Conservation (phyloP, 2,113 vertebrate genomes). For the Butorides virescens region DNA sequence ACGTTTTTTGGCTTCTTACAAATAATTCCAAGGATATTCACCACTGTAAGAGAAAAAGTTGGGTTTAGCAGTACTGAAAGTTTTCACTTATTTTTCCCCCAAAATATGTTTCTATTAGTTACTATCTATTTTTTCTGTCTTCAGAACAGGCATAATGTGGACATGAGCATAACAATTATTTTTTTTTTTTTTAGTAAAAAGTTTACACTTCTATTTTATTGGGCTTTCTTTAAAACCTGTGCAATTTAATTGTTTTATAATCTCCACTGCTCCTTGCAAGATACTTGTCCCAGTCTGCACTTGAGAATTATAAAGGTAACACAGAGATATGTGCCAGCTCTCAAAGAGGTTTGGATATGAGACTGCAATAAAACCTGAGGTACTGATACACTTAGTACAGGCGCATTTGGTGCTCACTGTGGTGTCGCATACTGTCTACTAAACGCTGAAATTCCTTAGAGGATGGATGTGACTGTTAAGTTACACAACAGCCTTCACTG, state of each 20-base stretch:
- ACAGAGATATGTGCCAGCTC: background rate
- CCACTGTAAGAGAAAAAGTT: background rate
- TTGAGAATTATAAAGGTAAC: background rate
- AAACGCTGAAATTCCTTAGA: background rate
- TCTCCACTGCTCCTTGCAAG: background rate
- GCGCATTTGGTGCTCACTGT: background rate
- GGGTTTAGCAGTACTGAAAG: background rate
- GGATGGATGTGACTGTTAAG: background rate
- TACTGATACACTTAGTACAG: background rate
- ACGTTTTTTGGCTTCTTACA: background rate
- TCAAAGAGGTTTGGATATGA: background rate
- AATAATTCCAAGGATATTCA: background rate
- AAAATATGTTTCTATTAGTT: background rate
- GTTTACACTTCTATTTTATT: background rate
- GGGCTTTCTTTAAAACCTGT: background rate
- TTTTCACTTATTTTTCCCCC: background rate
- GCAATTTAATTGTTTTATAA: background rate
- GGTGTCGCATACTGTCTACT: accelerated
- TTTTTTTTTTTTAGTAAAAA: background rate
- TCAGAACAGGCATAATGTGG: background rate
- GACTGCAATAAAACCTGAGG: background rate
- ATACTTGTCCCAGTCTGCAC: background rate
- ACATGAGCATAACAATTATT: background rate
- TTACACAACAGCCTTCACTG: background rate
- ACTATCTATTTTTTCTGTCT: background rate